These are phyloP conservation scores for Pygoscelis antarcticus DNA, from an alignment of 2,113 vertebrate species.

Conservation along the genomic window DNA sequence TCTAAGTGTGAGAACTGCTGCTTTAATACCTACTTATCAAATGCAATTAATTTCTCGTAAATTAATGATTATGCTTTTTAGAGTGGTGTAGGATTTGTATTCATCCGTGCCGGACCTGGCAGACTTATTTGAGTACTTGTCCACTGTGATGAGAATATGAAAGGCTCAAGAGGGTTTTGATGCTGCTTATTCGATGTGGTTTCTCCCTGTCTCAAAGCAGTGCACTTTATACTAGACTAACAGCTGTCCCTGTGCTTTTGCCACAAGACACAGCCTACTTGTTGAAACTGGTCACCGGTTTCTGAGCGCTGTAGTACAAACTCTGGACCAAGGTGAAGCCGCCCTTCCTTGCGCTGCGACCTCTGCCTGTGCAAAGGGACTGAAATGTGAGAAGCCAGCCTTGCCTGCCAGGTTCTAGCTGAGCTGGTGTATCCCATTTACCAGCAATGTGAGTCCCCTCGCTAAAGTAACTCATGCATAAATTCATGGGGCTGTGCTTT, in stretches of 20 bases:
- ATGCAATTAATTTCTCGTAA: not conserved
- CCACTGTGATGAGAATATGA: not conserved
- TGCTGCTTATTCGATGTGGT: not conserved
- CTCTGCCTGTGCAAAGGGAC: not conserved
- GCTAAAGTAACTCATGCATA: not conserved
- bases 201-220: not conserved
- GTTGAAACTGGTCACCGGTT: not conserved
- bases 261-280: not conserved
- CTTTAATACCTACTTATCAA: not conserved
- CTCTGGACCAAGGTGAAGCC: not conserved
- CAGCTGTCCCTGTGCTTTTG: not conserved
- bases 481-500: not conserved
- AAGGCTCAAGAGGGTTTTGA: not conserved
- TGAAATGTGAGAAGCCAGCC: slow-evolving; percentile 14
- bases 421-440: not conserved
- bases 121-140: not conserved
- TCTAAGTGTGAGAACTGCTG: not conserved
- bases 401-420: not conserved
- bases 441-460: not conserved
- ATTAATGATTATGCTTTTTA: not conserved
- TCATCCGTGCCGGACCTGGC: not conserved
- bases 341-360: not conserved
- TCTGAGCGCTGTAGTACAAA: not conserved
- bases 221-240: not conserved
- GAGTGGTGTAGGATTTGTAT: not conserved